Base-by-base conservation (phyloP, 2,113 vertebrate genomes). In the Capreolus pygargus region DNA sequence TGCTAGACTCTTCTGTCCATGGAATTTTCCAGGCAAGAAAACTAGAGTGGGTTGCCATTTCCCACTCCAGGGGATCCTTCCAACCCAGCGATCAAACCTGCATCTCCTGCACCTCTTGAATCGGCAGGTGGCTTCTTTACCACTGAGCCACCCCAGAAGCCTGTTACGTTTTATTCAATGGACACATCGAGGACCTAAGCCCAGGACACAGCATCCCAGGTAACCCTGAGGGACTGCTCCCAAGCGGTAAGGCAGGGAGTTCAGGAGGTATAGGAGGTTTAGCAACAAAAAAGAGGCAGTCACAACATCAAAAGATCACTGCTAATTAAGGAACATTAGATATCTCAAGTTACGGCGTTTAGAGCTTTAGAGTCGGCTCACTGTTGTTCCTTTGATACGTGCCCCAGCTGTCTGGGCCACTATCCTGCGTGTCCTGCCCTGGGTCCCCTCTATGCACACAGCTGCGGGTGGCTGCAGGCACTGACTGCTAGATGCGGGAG, bases 361-460 rank as follows among this genome's bases (percentile, higher is more conserved):
- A 9, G 45, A 3, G 45, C 16, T 33, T 50, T 33, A 19, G 36
- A 12, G 45, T 43, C 45, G 1, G 45, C 45, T 81, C 78, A 1
- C 4, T 19, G 16, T 12, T 17, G 6, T 3, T 0, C 28, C 28
- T 33, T 6, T 47, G 76, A 33, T 2, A 0, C 0, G 3, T 6
- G 16, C 45, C 45, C 50, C 5, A 9, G 2, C 28, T 21, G 2
- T 50, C 45, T 30, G 78, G 78, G 78, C 45, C 28, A 11, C 16
- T 12, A 6, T 6, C 16, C 5, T 6, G 4, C 2, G 5, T 10
- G 28, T 33, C 27, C 45, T 10, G 9, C 2, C 9, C 78, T 11
- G 5, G 2, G 2, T 33, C 16, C 50, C 45, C 16, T 19, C 78
- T 33, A 5, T 47, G 43, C 0, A 2, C 45, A 50, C 45, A 9